Evolutionary conservation across 2,888 invertebrate species (phyloP).

Genomic region (Euphydryas editha): DNA sequence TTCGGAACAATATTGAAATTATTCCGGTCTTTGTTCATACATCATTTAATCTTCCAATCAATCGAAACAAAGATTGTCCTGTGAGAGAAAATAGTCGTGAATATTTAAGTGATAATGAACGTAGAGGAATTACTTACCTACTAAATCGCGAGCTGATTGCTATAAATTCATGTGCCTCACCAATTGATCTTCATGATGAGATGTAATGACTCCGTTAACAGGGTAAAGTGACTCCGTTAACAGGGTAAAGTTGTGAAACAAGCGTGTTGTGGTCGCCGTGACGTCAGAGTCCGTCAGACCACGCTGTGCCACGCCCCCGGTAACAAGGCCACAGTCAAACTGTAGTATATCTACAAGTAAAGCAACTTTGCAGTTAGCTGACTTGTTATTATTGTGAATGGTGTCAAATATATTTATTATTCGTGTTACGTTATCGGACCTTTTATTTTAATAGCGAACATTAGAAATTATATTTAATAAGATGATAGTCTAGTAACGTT

Average conservation of each 20-base stretch:
- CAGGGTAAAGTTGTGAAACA: constrained; percentile 14
- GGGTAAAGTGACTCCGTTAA: constrained; percentile 31
- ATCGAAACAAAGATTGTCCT: too few species aligned
- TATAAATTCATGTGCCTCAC: constrained; percentile 23
- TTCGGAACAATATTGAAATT: too few species aligned
- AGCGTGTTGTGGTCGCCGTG: constrained; percentile 22
- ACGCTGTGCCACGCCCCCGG: constrained; percentile 34
- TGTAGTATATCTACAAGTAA: constrained; percentile 22
- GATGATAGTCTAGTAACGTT: background rate
- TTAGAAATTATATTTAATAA: background rate
- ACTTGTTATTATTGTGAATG: background rate
- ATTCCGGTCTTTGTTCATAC: too few species aligned
- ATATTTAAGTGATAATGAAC: too few species aligned
- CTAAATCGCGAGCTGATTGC: constrained; percentile 18
- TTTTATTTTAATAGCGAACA: background rate
- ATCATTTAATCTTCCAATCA: too few species aligned
- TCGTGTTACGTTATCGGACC: background rate
- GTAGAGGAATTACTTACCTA: background rate
- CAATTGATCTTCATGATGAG: constrained; percentile 32
- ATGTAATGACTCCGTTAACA: constrained; percentile 32
- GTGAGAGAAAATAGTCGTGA: background rate
- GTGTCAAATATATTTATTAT: background rate
- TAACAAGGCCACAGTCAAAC: constrained; percentile 29
- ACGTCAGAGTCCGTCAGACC: constrained; percentile 32
- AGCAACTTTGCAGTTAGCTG: constrained; percentile 1